Percentiles rank a stretch among this genome's conserved stretches.
Conservation (phyloP, 2,797 vertebrate species). For the Semotilus atromaculatus region DNA sequence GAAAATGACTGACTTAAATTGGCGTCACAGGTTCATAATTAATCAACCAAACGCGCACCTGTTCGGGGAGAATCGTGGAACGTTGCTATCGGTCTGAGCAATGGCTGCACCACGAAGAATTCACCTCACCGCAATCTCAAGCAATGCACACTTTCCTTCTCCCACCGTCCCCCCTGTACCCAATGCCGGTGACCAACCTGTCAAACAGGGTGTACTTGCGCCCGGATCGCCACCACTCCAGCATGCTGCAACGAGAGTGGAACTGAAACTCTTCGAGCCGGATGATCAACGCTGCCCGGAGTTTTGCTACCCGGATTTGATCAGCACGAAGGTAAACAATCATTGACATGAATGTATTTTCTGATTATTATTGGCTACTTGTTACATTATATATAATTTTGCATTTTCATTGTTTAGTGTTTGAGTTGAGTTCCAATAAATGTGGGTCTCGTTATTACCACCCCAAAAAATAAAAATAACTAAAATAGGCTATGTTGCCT, state of each 20-base stretch:
- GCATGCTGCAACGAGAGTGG: slow-evolving; percentile 12
- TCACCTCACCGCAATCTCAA: slow-evolving; percentile 42
- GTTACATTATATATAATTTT: too few species aligned
- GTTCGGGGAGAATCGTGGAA: neutral
- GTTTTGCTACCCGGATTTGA: slow-evolving; percentile 88
- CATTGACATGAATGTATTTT: neutral
- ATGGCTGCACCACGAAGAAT: slow-evolving; percentile 57
- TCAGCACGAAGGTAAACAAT: slow-evolving; percentile 74
- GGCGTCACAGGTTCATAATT: slow-evolving; percentile 36
- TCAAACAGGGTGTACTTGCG: neutral
- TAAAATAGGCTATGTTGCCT: too few species aligned
- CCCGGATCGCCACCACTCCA: neutral
- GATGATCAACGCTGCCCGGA: slow-evolving; percentile 87
- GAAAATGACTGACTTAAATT: neutral
- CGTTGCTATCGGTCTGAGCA: slow-evolving; percentile 1
- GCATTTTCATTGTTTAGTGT: too few species aligned
- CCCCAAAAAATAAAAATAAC: too few species aligned
- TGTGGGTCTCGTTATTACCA: too few species aligned
- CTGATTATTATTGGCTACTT: neutral
- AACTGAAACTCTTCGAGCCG: slow-evolving; percentile 80
- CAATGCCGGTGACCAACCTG: neutral
- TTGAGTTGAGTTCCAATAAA: too few species aligned
- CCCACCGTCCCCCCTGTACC: neutral
- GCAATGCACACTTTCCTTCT: slow-evolving; percentile 26
- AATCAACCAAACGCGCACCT: slow-evolving; percentile 40